Evolutionary conservation across 2,888 invertebrate genomes (phyloP), one percentile per base, ranked within the genome.

Genomic region (Sarcophaga variegata): DNA sequence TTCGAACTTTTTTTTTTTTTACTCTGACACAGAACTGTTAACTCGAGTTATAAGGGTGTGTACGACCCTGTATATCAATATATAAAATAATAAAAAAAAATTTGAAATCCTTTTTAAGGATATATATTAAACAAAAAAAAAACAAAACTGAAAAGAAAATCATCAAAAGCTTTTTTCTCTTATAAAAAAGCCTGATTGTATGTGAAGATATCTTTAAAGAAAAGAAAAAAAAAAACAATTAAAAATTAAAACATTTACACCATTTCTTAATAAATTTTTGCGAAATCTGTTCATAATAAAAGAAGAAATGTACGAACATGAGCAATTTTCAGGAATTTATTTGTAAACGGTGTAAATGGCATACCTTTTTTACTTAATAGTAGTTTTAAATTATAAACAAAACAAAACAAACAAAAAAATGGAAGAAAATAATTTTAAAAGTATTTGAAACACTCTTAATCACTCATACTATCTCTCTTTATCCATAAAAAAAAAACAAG

Each of bases 141-240:
- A 25, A 25, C 3, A 6, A 37, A 37, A 60, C 54, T 75, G 75
- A 75, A 72, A 63, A 54, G 25, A 83, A 82, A 77, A 77, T 81
- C 84, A 85, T 85, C 80, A 72, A 81, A 76, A 76, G 84, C 84
- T 85, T 85, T 85, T 85, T 76, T 77, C 66, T 67, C 62, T 49
- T 54, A 67, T 66, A 80, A 76, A 84, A 84, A 85, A 81, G 84
- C 80, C 71, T 76, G 49, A 85, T 45, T 85, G 84, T 81, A 85
- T 85, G 84, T 81, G 80, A 85, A 83, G 25, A 83, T 77, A 70
- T 64, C 69, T 84, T 70, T 54, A 75, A 79, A 69, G 63, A 63
- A 45, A 64, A 27, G 59, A 62, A 72, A 5, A 72, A 67, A 67
- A 47, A 45, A 20, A 47, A 49, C 22, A 69, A 49, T 47, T 47